phyloP scores from a whole-genome alignment of 2,113 vertebrate species.

The Syrrhaptes paradoxus region DNA sequence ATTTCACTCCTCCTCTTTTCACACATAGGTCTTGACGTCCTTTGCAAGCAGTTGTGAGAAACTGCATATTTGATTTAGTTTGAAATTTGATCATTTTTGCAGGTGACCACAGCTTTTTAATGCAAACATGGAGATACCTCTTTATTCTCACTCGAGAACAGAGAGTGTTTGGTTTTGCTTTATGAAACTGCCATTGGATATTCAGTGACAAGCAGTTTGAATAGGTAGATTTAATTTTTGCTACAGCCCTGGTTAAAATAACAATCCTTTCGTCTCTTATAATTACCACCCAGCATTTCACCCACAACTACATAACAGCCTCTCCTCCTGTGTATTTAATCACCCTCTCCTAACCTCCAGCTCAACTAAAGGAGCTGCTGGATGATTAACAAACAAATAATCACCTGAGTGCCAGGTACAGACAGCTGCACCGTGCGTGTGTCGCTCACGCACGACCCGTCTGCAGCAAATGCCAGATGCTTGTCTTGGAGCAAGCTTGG shows the following conservation, averaged over 20 bases:
- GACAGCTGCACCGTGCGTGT: not conserved
- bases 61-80: conserved; percentile 41
- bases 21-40: conserved; percentile 55
- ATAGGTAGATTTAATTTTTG: conserved; percentile 59
- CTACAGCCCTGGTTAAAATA: conserved; percentile 1
- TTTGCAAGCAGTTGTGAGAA: conserved; percentile 50
- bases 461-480: conserved; percentile 41
- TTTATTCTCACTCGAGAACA: not conserved
- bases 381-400: conserved; percentile 37
- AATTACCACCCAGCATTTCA: conserved; percentile 34
- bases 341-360: not conserved
- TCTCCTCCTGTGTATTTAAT: conserved; percentile 30
- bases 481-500: not conserved
- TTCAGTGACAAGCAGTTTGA: conserved; percentile 32
- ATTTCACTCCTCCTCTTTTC: conserved; percentile 52
- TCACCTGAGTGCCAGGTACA: conserved; percentile 35
- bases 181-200: conserved; percentile 41
- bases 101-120: conserved; percentile 38
- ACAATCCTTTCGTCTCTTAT: not conserved
- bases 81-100: conserved; percentile 39
- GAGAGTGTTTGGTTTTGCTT: not conserved
- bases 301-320: not conserved
- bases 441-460: not conserved
- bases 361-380: conserved; percentile 5
- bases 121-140: conserved; percentile 17